Evolutionary conservation across 2,888 invertebrate genomes (phyloP), one percentile per base, ranked within the genome.

Genomic region (Drosophila yooni): DNA sequence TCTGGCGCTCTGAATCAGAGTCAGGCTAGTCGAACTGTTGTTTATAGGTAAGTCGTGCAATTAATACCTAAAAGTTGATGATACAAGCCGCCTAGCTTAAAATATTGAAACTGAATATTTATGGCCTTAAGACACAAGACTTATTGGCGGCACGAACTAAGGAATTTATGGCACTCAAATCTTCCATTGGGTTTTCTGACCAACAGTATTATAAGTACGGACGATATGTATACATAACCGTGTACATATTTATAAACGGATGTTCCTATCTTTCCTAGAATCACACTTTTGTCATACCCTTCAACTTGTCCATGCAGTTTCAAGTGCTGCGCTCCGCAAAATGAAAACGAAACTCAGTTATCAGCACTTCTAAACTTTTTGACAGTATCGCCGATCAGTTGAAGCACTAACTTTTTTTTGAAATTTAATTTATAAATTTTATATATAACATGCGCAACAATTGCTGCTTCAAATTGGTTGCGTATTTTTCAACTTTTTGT

Each of bases 51-150:
- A 79, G 76, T 71, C 70, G 56, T 54, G 70, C 74, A 82, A 75
- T 69, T 84, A 89, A 84, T 84, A 82, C 88, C 88, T 66, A 69
- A 74, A 72, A 52, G 40, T 65, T 87, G 89, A 88, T 85, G 86
- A 79, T 54, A 81, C 76, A 82, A 82, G 83, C 72, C 70, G 72
- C 51, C 74, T 64, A 65, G 90, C 90, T 88, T 90, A 72, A 52
- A 66, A 46, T 62, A 63, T 69, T 70, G 50, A 60, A 54, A 18
- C 36, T 53, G 58, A 71, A 71, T 67, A 90, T 81, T 84, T 89
- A 85, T 74, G 78, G 60, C 59, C 69, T 70, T 86, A 86, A 83
- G 86, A 70, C 88, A 27, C 59, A 74, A 81, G 86, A 75, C 90
- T 89, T 85, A 89, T 69, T 68, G 84, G 82, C 88, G 84, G 84